Evolutionary conservation across 1,140 invertebrate genomes (phyloP).

Genomic region (Patella vulgata): DNA sequence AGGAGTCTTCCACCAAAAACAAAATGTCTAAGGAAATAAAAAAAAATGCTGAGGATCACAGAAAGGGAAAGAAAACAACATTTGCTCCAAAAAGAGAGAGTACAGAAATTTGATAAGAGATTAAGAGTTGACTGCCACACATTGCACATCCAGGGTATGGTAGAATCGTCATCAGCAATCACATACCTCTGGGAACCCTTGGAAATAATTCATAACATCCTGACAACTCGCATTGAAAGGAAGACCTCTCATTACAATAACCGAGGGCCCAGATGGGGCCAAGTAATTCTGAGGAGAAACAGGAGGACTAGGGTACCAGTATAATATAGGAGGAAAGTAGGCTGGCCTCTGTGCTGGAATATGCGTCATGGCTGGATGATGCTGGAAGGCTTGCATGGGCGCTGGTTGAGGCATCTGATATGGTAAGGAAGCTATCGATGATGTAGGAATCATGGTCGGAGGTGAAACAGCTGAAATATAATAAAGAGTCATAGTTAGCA

Average conservation of each 20-base stretch:
- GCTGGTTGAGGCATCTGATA: conserved; percentile 24
- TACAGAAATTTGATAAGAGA: background rate
- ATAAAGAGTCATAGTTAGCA: conserved; percentile 6
- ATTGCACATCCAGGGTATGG: too few relatives aligned
- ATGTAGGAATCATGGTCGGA: conserved; percentile 44
- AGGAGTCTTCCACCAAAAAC: too few relatives aligned
- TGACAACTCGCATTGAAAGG: conserved; percentile 64
- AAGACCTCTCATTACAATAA: conserved; percentile 69
- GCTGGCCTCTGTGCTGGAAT: conserved; percentile 34
- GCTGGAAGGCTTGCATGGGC: conserved; percentile 18
- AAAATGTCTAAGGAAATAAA: too few relatives aligned
- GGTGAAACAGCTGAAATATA: conserved; percentile 16
- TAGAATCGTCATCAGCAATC: background rate
- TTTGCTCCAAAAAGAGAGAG: background rate
- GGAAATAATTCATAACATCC: conserved; percentile 68
- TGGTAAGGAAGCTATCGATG: conserved; percentile 39
- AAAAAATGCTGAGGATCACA: too few relatives aligned
- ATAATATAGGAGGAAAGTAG: conserved; percentile 59
- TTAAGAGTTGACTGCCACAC: too few relatives aligned
- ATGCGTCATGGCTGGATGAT: conserved; percentile 36
- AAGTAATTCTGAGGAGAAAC: conserved; percentile 87
- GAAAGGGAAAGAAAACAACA: conserved; percentile 1
- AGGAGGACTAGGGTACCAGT: conserved; percentile 92
- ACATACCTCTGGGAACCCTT: conserved; percentile 69
- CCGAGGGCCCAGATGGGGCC: conserved; percentile 68